Conservation (phyloP, 2,888 invertebrate species). For the Meiosimyza decipiens region DNA sequence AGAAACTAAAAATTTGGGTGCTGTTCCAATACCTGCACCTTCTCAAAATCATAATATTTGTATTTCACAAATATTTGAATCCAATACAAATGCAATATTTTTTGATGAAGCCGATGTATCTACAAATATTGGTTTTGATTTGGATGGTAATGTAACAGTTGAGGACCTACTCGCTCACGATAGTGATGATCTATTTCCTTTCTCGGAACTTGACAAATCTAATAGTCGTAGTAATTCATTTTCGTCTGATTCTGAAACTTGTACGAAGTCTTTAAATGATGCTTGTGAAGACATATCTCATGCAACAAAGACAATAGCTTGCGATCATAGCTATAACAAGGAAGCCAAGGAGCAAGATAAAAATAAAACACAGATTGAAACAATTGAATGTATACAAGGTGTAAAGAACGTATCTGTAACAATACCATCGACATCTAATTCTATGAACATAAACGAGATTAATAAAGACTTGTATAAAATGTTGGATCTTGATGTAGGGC, state of each 20-base stretch:
- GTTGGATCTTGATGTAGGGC: no score
- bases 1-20: neutral
- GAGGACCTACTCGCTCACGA: constrained; percentile 28
- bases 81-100: neutral
- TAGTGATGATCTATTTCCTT: constrained; percentile 30
- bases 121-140: constrained; percentile 31
- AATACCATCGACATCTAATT: neutral
- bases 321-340: constrained; percentile 35
- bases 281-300: neutral
- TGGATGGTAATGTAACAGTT: constrained; percentile 30
- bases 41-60: constrained; percentile 1
- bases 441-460: no score
- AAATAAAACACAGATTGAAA: neutral
- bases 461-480: no score
- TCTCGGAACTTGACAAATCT: constrained; percentile 34
- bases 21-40: neutral
- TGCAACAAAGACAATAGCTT: constrained; percentile 23
- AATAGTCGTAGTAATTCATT: constrained; percentile 33
- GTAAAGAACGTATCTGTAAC: neutral
- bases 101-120: constrained; percentile 31
- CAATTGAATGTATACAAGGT: no score
- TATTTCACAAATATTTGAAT: constrained; percentile 20
- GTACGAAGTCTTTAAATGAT: constrained; percentile 3
- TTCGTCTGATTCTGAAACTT: constrained; percentile 23
- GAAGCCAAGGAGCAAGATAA: constrained; percentile 11